These are phyloP conservation scores for Orius insidiosus DNA, from an alignment of 1,140 invertebrate genomes.

Conservation along the genomic window DNA sequence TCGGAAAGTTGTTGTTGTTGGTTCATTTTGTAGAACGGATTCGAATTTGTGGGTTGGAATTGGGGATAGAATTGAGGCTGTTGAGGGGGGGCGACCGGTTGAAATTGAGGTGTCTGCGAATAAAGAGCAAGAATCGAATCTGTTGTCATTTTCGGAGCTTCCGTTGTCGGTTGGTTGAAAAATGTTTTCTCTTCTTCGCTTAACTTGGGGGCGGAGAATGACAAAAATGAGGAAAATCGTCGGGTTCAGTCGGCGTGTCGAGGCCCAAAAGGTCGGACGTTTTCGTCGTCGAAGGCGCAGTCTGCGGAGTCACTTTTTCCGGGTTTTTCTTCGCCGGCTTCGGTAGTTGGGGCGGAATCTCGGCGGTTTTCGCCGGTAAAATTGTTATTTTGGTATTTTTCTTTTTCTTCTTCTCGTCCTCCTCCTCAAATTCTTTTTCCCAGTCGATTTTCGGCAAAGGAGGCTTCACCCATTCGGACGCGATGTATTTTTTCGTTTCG, in stretches of 20 bases:
- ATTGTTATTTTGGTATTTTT: constrained; percentile 22
- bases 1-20: too few relatives aligned
- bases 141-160: constrained; percentile 67
- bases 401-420: constrained; percentile 59
- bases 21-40: too few relatives aligned
- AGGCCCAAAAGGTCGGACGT: constrained; percentile 7
- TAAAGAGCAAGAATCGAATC: constrained; percentile 87
- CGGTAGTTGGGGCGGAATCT: constrained; percentile 28
- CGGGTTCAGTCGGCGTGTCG: not conserved
- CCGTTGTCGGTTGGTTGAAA: constrained; percentile 59
- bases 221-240: not conserved
- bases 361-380: constrained; percentile 6
- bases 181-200: constrained; percentile 66
- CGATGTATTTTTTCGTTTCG: constrained; percentile 95
- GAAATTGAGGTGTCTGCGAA: constrained; percentile 34
- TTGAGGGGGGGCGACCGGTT: too few relatives aligned
- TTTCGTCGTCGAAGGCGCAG: constrained; percentile 17
- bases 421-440: constrained; percentile 77
- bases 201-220: not conserved
- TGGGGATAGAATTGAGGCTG: too few relatives aligned
- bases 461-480: constrained; percentile 85
- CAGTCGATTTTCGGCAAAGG: constrained; percentile 57
- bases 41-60: too few relatives aligned
- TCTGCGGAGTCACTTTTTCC: constrained; percentile 18
- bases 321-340: constrained; percentile 25